Evolutionary conservation across 2,113 vertebrate genomes (phyloP).

Genomic region (Myotis yumanensis): DNA sequence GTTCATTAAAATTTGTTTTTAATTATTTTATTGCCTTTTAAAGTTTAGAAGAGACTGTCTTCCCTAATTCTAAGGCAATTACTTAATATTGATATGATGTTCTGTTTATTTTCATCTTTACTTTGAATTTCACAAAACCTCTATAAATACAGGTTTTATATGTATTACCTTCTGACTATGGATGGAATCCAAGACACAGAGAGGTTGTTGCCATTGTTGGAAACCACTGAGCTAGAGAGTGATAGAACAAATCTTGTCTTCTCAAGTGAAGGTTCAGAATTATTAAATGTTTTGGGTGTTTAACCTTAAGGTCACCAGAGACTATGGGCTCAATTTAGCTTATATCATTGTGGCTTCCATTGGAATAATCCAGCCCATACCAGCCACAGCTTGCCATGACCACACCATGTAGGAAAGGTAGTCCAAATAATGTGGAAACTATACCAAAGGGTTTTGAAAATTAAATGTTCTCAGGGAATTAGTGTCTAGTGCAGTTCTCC

Average conservation of each 20-base stretch:
- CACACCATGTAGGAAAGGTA: not conserved
- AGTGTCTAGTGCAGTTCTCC: not conserved
- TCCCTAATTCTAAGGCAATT: not conserved
- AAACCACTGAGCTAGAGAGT: not conserved
- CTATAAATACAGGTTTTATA: not conserved
- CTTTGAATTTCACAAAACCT: not conserved
- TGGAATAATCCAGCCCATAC: not conserved
- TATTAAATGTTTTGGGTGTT: not conserved
- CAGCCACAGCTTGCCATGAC: not conserved
- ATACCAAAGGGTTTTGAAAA: not conserved
- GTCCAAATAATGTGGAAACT: not conserved
- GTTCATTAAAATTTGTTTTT: conserved; percentile 23
- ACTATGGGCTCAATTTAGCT: not conserved
- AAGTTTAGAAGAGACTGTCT: not conserved
- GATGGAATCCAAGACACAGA: not conserved
- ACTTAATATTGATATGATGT: not conserved
- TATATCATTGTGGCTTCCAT: not conserved
- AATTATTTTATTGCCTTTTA: not conserved
- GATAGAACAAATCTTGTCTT: not conserved
- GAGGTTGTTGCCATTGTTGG: not conserved
- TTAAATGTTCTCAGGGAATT: not conserved
- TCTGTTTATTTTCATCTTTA: not conserved
- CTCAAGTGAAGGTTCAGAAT: not conserved
- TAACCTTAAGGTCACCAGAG: not conserved
- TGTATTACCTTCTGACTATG: not conserved